Evolutionary conservation across 2,888 invertebrate genomes (phyloP).

Genomic region (Lepeophtheirus nordmannii): DNA sequence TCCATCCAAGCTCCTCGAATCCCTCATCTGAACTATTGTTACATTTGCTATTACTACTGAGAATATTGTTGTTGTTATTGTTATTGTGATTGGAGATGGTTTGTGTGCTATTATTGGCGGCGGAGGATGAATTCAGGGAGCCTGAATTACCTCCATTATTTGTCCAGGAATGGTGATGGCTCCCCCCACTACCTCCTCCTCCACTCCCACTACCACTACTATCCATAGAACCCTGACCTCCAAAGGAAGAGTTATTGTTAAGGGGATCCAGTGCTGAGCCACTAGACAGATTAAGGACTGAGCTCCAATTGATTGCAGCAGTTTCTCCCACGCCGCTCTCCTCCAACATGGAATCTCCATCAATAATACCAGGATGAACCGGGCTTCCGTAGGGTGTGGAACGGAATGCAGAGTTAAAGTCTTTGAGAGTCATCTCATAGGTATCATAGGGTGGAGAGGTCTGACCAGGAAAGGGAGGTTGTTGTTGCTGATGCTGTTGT

Average conservation of each 20-base stretch:
- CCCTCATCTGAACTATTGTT: conserved; percentile 25
- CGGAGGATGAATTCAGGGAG: no score
- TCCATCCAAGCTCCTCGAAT: conserved; percentile 28
- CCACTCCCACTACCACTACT: conserved; percentile 18
- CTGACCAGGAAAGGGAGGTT: not conserved
- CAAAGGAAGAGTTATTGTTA: conserved; percentile 26
- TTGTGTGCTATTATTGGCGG: not conserved
- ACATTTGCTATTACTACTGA: conserved; percentile 15
- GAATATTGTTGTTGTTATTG: conserved; percentile 3
- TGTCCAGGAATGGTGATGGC: not conserved
- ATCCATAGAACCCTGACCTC: conserved; percentile 18
- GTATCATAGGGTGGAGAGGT: not conserved
- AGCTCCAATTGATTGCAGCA: conserved; percentile 77
- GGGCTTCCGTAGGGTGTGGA: conserved; percentile 48
- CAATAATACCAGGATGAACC: conserved; percentile 36
- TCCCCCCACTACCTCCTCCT: conserved; percentile 21
- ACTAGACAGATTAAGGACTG: conserved; percentile 67
- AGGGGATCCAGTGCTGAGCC: conserved; percentile 65
- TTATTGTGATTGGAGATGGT: not conserved
- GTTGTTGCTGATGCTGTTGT: not conserved
- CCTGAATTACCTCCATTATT: not conserved
- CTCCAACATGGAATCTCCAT: not conserved
- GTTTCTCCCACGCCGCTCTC: conserved; percentile 39
- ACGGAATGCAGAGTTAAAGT: conserved; percentile 34
- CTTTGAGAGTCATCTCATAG: conserved; percentile 37